Evolutionary conservation across 2,797 vertebrate species (phyloP).

Genomic region (Pipistrellus kuhlii): DNA sequence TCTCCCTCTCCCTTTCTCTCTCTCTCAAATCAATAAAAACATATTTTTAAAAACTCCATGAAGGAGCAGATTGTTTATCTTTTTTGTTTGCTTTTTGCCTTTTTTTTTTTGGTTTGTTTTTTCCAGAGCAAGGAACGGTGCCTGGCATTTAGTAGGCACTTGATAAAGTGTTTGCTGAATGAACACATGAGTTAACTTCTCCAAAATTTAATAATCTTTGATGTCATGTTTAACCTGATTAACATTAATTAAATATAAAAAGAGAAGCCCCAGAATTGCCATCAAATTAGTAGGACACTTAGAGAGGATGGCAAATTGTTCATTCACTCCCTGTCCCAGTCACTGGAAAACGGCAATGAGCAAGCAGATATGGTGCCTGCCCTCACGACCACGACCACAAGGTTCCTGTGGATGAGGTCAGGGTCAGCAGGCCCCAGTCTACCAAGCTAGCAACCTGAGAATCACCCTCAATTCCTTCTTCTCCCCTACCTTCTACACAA

Average conservation of each 20-base stretch:
- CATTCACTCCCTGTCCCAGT: not conserved
- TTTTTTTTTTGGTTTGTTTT: not conserved
- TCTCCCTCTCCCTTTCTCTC: not conserved
- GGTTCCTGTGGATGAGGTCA: not conserved
- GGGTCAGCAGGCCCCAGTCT: not conserved
- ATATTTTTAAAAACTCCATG: not conserved
- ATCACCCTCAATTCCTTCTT: not conserved
- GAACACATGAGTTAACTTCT: not conserved
- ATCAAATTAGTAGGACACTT: not conserved
- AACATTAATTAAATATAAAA: not conserved
- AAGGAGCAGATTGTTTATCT: not conserved
- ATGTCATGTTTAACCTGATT: not conserved
- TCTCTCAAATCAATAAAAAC: not conserved
- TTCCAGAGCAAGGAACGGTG: not conserved
- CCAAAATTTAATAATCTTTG: slow-evolving; percentile 41
- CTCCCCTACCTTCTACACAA: not conserved
- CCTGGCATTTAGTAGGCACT: not conserved
- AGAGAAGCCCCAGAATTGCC: not conserved
- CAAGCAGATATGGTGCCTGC: not conserved
- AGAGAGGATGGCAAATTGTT: not conserved
- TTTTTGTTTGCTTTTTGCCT: not conserved
- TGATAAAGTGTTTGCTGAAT: not conserved
- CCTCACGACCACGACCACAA: not conserved
- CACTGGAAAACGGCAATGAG: not conserved
- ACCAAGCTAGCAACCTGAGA: not conserved